Evolutionary conservation across 2,797 vertebrate genomes (phyloP), one percentile per base, ranked within the genome.

Genomic region (Knipowitschia caucasica): DNA sequence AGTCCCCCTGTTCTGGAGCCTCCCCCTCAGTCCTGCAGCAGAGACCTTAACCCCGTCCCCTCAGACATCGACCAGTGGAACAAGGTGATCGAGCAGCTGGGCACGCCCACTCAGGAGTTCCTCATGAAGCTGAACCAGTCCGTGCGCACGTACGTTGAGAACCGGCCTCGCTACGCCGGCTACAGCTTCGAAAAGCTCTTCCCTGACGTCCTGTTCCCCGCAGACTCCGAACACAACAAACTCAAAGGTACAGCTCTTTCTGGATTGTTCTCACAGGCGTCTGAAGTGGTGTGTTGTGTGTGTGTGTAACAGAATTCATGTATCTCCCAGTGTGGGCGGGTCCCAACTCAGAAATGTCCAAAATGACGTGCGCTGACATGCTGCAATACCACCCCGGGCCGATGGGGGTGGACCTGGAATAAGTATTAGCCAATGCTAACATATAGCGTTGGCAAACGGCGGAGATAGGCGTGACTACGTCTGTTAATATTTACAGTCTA

Each of bases 51-150:
- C 82, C 9, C 38, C 12, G 24, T 58, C 84, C 78, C 47, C 51
- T 71, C 64, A 99, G 97, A 99, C 91, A 99, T 99, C 75, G 97
- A 99, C 91, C 97, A 99, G 67, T 99, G 97, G 97, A 99, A 99
- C 91, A 99, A 99, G 88, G 95, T 99, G 59, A 99, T 99, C 71
- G 97, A 99, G 77, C 97, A 99, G 88, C 90, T 99, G 36, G 97
- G 96, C 61, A 98, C 97, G 49, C 97, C 96, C 0, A 91, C 95
- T 65, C 92, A 96, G 1, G 97, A 99, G 59, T 99, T 99, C 81
- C 92, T 99, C 85, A 94, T 98, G 94, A 99, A 99, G 86, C 88
- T 99, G 23, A 98, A 98, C 73, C 97, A 97, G 71, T 98, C 96
- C 4, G 97, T 99, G 24, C 91, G 97, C 83, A 99, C 96, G 3